phyloP scores from a whole-genome alignment of 2,797 vertebrate species.

The Takifugu ocellatus region DNA sequence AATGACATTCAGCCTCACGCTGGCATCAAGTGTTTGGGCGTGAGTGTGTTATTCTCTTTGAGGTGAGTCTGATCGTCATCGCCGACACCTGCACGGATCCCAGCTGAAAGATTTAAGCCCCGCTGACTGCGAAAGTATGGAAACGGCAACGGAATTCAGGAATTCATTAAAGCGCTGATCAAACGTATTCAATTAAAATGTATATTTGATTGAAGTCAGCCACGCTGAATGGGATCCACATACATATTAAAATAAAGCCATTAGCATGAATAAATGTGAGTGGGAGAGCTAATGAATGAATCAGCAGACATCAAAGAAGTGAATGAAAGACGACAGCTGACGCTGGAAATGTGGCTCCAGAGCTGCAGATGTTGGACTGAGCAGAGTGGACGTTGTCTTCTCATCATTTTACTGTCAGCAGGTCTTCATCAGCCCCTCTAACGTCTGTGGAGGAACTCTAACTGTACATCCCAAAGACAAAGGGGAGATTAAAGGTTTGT shows the following conservation, averaged over 20 bases:
- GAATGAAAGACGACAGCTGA: background rate
- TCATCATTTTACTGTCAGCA: too few species aligned
- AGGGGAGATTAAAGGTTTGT: too few species aligned
- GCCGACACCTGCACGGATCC: constrained; percentile 60
- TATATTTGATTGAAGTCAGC: constrained; percentile 52
- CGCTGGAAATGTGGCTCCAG: too few species aligned
- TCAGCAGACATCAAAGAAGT: background rate
- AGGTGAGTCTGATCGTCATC: constrained; percentile 52
- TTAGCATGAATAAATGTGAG: constrained; percentile 31
- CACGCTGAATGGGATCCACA: constrained; percentile 10
- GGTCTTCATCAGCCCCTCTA: too few species aligned
- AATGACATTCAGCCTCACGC: background rate
- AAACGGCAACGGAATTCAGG: constrained; percentile 24
- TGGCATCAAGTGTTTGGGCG: background rate
- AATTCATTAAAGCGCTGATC: constrained; percentile 59
- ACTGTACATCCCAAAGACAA: too few species aligned
- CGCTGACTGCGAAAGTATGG: constrained; percentile 27
- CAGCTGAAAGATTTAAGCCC: constrained; percentile 45
- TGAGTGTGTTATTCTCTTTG: constrained; percentile 37
- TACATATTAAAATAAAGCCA: constrained; percentile 29
- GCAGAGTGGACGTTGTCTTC: too few species aligned
- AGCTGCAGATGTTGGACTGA: too few species aligned
- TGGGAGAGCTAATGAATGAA: constrained; percentile 9
- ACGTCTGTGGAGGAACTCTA: too few species aligned
- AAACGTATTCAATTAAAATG: constrained; percentile 53